These are phyloP conservation scores for Crambe crambe DNA, from an alignment of 37 sponge, comb jelly and placozoan species.

Conservation along the genomic window DNA sequence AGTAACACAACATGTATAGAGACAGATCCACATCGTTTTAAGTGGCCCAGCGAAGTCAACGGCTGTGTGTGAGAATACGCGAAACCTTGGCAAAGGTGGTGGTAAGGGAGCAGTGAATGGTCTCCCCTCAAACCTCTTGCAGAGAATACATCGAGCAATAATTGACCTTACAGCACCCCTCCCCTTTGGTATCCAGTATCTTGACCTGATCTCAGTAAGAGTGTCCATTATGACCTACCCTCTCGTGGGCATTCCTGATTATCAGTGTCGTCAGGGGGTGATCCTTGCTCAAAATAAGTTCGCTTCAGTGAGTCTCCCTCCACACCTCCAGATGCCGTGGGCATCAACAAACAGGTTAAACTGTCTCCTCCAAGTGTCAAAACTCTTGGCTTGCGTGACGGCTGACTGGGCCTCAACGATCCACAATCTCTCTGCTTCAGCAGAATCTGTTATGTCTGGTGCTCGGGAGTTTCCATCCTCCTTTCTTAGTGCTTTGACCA, in stretches of 20 bases:
- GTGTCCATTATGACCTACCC: slow-evolving; percentile 41
- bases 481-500: background rate
- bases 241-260: slow-evolving; percentile 17
- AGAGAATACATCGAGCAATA: slow-evolving; percentile 13
- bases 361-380: background rate
- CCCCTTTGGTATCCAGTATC: slow-evolving; percentile 44
- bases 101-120: slow-evolving; percentile 7
- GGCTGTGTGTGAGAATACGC: slow-evolving; percentile 34
- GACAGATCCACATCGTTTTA: slow-evolving; percentile 37
- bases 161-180: background rate
- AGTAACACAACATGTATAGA: slow-evolving; percentile 37
- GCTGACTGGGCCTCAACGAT: slow-evolving; percentile 2
- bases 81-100: slow-evolving; percentile 31
- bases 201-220: slow-evolving; percentile 13
- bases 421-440: slow-evolving; percentile 13
- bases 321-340: slow-evolving; percentile 27
- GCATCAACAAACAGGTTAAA: slow-evolving; percentile 13
- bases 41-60: slow-evolving; percentile 36
- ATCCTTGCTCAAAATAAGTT: background rate
- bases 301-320: slow-evolving; percentile 25
- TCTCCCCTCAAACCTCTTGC: slow-evolving; percentile 26
- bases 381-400: background rate
- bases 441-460: too few species aligned
- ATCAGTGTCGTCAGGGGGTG: slow-evolving; percentile 38
- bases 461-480: background rate